Evolutionary conservation across 2,113 vertebrate genomes (phyloP), one percentile per base, ranked within the genome.

Genomic region (Coreoperca whiteheadi): DNA sequence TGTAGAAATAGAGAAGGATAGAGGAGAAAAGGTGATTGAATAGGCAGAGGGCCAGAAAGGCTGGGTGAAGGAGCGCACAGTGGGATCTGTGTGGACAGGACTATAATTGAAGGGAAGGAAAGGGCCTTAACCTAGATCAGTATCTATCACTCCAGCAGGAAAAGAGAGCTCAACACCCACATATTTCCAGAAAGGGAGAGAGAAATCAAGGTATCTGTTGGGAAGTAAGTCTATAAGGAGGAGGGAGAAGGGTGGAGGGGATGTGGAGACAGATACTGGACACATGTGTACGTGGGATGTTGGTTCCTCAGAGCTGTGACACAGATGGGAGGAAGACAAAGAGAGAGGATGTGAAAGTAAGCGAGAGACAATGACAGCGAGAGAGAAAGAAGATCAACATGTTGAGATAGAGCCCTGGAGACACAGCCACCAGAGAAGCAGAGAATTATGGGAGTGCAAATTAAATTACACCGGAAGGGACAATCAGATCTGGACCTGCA

Each of bases 381-480:
- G 79, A 84, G 82, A 89, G 79, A 83, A 68, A 88, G 73, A 79
- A 90, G 87, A 90, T 90, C 85, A 91, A 90, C 92, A 93, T 90
- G 92, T 92, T 88, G 91, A 92, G 88, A 83, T 87, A 82, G 81
- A 89, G 86, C 94, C 92, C 92, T 81, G 71, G 93, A 94, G 94
- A 93, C 90, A 89, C 64, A 88, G 93, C 89, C 93, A 90, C 93
- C 84, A 90, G 89, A 92, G 93, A 89, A 94, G 90, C 86, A 91
- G 92, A 91, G 94, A 95, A 94, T 95, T 93, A 95, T 90, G 93
- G 91, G 92, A 94, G 94, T 88, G 92, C 90, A 96, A 96, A 96
- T 95, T 94, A 91, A 95, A 95, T 96, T 95, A 95, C 91, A 94
- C 93, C 93, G 94, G 95, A 95, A 94, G 93, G 89, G 89, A 95